Evolutionary conservation across 1,140 invertebrate genomes (phyloP), one percentile per base, ranked within the genome.

Genomic region (Bombus affinis): DNA sequence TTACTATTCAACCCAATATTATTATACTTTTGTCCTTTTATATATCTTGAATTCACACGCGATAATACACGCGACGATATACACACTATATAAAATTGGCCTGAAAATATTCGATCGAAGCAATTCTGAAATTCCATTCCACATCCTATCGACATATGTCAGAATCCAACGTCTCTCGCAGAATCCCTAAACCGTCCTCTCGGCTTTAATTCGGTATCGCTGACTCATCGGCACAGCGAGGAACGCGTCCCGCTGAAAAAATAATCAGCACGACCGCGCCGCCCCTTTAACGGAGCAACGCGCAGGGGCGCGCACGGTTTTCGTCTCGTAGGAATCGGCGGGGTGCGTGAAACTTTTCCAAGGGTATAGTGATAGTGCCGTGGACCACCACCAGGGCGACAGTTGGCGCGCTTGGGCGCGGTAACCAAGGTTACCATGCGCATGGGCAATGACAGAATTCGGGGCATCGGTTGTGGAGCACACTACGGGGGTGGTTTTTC

Each of bases 401-500:
- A 74, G 84, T 75, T 62, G 77, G 75, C 85, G 81, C 70, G 77
- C 83, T 88, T 76, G 66, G 76, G 66, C 82, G 88, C 82, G 85
- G 90, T 90, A 87, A 88, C 86, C 89, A 86, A 77, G 86, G 80
- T 66, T 83, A 87, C 76, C 12, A 47, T 53, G 76, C 88, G 91
- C 90, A 86, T 91, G 91, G 89, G 92, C 92, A 80, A 80, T 91
- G 78, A 76, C 66, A 74, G 76, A 78, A 92, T 83, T 91, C 89
- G 89, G 84, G 88, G 44, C 87, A 93, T 91, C 89, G 89, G 87
- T 89, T 85, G 88, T 74, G 85, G 87, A 89, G 86, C 91, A 84
- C 82, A 91, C 80, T 90, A 91, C 89, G 91, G 91, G 91, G 91
- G 89, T 93, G 92, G 90, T 91, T 92, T 93, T 93, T 92, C 90